Conservation (phyloP, 2,888 invertebrate species). For the Oligia strigilis region DNA sequence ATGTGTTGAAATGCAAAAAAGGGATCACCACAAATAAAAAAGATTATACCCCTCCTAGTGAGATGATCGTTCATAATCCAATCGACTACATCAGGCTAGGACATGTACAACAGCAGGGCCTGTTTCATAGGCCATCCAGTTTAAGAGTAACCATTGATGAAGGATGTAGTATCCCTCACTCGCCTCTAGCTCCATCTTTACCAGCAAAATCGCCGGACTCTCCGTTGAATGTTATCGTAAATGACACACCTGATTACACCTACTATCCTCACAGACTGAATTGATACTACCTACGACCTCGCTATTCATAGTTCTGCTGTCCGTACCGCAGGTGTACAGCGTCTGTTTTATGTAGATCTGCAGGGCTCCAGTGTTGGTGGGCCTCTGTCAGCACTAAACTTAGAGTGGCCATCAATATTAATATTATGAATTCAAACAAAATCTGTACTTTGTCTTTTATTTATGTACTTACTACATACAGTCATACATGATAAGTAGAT, state of each 20-base stretch:
- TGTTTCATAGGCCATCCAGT: constrained; percentile 37
- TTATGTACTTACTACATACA: constrained; percentile 6
- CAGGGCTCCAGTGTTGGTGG: neutral
- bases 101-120: constrained; percentile 55
- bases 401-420: constrained; percentile 11
- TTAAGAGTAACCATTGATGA: constrained; percentile 25
- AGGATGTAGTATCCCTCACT: constrained; percentile 33
- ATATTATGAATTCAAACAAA: constrained; percentile 41
- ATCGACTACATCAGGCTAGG: constrained; percentile 72
- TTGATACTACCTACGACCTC: constrained; percentile 44
- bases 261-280: constrained; percentile 84
- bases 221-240: constrained; percentile 56
- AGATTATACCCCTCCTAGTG: constrained; percentile 44
- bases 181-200: constrained; percentile 38
- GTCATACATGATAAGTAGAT: neutral
- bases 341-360: neutral
- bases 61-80: constrained; percentile 72
- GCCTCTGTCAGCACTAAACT: neutral
- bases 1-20: constrained; percentile 61
- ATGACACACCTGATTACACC: constrained; percentile 81
- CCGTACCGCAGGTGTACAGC: neutral
- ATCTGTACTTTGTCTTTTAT: constrained; percentile 38
- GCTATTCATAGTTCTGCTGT: constrained; percentile 2
- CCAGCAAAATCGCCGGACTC: constrained; percentile 39
- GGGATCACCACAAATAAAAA: constrained; percentile 42